These are phyloP conservation scores for Mixornis gularis DNA, from an alignment of 2,113 vertebrate genomes.

Conservation along the genomic window DNA sequence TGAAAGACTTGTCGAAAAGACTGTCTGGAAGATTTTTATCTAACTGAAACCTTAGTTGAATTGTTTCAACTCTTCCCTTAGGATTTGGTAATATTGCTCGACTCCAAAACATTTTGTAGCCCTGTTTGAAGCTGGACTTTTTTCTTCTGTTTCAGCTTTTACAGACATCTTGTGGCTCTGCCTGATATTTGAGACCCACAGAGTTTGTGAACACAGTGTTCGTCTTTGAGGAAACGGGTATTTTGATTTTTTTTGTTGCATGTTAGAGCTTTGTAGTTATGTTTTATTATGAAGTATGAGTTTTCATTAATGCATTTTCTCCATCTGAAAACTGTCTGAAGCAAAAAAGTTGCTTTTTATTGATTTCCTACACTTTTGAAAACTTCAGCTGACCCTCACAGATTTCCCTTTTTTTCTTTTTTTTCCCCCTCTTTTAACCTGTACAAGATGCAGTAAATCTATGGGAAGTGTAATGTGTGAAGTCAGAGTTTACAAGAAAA, in stretches of 20 bases:
- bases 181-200: neutral
- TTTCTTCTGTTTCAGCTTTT: neutral
- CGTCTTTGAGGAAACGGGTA: neutral
- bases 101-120: neutral
- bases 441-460: neutral
- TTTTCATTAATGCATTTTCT: neutral
- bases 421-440: neutral
- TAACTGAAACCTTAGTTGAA: neutral
- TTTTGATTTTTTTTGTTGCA: neutral
- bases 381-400: neutral
- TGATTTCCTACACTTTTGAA: neutral
- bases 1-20: neutral
- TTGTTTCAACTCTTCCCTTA: neutral
- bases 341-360: neutral
- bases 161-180: neutral
- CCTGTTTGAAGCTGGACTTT: neutral
- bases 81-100: neutral
- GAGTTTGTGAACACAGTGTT: neutral
- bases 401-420: neutral
- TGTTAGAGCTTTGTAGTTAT: neutral
- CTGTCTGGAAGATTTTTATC: neutral
- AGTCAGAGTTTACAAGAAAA: neutral
- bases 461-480: neutral
- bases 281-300: neutral
- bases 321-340: neutral